Percentiles rank a stretch among this genome's conserved stretches.
Conservation (phyloP, 2,797 vertebrate genomes). For the Taeniopygia guttata region DNA sequence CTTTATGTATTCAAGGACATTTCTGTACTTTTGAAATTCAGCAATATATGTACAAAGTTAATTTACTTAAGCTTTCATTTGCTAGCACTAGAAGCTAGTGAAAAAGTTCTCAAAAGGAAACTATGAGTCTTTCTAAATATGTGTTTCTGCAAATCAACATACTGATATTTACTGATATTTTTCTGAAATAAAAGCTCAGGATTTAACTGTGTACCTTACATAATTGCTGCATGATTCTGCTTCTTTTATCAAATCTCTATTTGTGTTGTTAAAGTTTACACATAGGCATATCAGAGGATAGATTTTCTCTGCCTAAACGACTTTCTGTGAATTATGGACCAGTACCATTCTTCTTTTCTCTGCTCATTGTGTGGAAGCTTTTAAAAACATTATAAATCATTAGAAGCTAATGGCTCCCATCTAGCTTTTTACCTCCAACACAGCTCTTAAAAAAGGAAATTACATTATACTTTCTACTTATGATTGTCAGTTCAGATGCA, state of each 20-base stretch:
- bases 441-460: conserved; percentile 6
- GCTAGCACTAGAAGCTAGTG: not conserved
- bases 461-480: conserved; percentile 18
- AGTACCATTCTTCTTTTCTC: not conserved
- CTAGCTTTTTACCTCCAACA: conserved; percentile 28
- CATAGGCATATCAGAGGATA: not conserved
- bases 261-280: not conserved
- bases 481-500: not conserved
- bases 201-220: not conserved
- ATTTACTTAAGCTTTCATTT: not conserved
- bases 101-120: not conserved
- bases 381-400: conserved; percentile 46
- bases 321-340: not conserved
- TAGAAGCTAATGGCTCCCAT: conserved; percentile 39
- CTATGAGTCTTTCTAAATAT: not conserved
- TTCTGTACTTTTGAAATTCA: not conserved
- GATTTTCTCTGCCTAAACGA: not conserved
- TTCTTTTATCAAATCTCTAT: not conserved
- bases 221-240: not conserved
- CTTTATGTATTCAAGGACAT: not conserved
- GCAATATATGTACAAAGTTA: not conserved
- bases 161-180: not conserved
- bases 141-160: not conserved
- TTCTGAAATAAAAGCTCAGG: not conserved
- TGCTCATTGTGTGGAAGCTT: not conserved